A percentile compares a stretch with the other conserved stretches of the same genome.
Evolutionary conservation across 2,797 vertebrate species (phyloP).

Genomic region (Potorous gilbertii): DNA sequence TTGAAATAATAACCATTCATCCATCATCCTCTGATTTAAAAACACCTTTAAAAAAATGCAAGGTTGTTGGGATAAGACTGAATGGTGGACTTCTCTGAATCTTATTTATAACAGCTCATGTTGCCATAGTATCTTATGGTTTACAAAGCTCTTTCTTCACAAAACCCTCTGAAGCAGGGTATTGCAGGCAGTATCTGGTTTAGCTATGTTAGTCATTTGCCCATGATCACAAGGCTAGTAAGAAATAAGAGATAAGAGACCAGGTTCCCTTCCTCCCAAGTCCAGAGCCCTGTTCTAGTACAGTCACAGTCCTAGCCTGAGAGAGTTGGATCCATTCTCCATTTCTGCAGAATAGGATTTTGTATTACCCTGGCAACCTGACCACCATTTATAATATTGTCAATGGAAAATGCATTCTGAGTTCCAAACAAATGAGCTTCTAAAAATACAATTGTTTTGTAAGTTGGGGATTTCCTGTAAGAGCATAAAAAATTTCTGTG

Average conservation of each 20-base stretch:
- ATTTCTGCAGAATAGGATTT: background rate
- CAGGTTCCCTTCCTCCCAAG: background rate
- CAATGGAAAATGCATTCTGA: background rate
- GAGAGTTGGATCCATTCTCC: background rate
- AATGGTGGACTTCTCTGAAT: background rate
- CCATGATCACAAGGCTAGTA: background rate
- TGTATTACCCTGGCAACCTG: background rate
- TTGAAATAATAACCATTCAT: background rate
- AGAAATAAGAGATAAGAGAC: background rate
- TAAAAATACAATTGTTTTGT: background rate
- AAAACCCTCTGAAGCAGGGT: background rate
- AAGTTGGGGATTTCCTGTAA: background rate
- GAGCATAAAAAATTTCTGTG: background rate
- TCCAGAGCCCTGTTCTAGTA: background rate
- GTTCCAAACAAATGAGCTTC: conserved; percentile 14
- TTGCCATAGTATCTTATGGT: background rate
- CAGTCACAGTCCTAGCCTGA: background rate
- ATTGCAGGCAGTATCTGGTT: background rate
- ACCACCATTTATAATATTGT: background rate
- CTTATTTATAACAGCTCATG: background rate
- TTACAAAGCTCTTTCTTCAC: background rate
- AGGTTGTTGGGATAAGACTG: background rate
- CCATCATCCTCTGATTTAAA: conserved; percentile 27
- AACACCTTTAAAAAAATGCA: background rate
- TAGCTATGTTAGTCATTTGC: background rate